Base-by-base conservation (phyloP, 2,113 vertebrate species). In the Propithecus coquereli region DNA sequence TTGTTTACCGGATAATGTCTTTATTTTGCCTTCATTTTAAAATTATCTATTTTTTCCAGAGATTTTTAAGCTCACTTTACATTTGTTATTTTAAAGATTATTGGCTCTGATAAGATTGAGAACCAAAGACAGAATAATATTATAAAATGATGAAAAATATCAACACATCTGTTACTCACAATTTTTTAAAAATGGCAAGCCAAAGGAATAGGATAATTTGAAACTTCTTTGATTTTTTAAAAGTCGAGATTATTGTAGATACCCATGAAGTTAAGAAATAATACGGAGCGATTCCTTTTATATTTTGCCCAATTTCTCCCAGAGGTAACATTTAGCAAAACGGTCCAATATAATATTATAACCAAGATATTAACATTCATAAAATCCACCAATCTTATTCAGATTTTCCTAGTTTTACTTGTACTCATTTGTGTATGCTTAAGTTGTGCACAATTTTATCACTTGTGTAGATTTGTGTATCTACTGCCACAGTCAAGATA, bases 21-120 rank as follows among this genome's bases (percentile, higher is more conserved):
- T 93, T 82, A 81, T 88, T 96, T 88, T 96, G 34, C 12, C 6
- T 94, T 76, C n/a, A 79, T 84, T 91, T 91, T 54, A 90, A 76
- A 86, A 52, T n/a, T 59, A 77, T 80, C 40, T 23, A 9, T 63
- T 87, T 91, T 43, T 76, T 37, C 18, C 73, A 87, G 50, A 63
- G 79, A 89, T 66, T 91, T 89, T 77, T 20, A 79, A 93, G 70
- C 32, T 94, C 14, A 77, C 22, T 76, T 89, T 82, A 22, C 77
- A 37, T 90, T 96, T 92, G 40, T 87, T 93, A 57, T 91, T 71
- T 82, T 85, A 90, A 83, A 80, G 27, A 54, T 57, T 45, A 32
- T 79, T 93, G 50, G 43, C 52, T 65, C 10, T 73, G n/a, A 45
- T 90, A 79, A 82, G 17, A 34, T 66, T 73, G 52, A 70, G 68